Base-by-base conservation (phyloP, 2,113 vertebrate genomes). In the Montifringilla adamsi region DNA sequence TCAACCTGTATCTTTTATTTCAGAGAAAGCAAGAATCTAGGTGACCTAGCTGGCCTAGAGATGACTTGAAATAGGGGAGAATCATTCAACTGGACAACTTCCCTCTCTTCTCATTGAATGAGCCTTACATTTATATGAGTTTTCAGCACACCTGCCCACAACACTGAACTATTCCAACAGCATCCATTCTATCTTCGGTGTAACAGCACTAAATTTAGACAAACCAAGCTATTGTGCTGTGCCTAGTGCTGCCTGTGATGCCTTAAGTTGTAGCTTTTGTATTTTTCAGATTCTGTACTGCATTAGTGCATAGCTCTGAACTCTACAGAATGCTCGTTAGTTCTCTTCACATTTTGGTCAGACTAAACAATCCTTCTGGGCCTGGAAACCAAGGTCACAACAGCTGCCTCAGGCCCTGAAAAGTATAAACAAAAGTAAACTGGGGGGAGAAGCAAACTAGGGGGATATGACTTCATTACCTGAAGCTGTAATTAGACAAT, bases 111-210 rank as follows among this genome's bases (percentile, higher is more conserved):
- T 53, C 30, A 2, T 0, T 21, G 53, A 62, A 49, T 3, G 1
- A 18, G 77, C 18, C 35, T 84, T 4, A n/a, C 16, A 74, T 30
- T 17, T 10, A 5, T 0, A 4, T 0, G 11, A n/a, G 12, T 2
- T 81, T 44, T 59, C 31, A 70, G 44, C n/a, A 33, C 21, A 78
- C 21, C 9, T 46, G 41, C 46, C 13, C 8, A 0, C 44, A 69
- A 50, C 0, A 7, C 7, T 21, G 5, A 72, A 27, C 21, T 30
- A 33, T 6, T 69, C 68, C 31, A 37, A 21, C 55, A 77, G 1
- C 14, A 53, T 6, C 49, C 53, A 5, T 20, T 67, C 62, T 9
- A 80, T 5, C 15, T 53, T 14, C 10, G 13, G 10, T 53, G 6
- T 30, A 52, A 15, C 7, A 81, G 22, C 35, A 35, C 9, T 15